Percentiles rank a stretch among this genome's conserved stretches.
Conservation (phyloP, 1,140 invertebrate species). For the Brachionus calyciflorus region DNA sequence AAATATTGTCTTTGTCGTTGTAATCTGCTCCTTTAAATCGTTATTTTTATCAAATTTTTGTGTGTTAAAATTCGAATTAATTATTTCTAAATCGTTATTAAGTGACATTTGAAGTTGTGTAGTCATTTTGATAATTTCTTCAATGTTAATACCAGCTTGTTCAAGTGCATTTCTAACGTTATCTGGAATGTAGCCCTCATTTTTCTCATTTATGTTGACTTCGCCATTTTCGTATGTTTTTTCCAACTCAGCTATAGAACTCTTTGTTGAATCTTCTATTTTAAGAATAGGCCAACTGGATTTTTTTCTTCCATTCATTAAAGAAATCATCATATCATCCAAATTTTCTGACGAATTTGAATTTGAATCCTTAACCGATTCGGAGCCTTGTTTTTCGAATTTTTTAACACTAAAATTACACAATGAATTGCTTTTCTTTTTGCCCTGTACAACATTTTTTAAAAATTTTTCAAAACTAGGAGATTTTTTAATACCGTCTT, state of each 20-base stretch:
- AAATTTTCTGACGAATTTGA: constrained; percentile 34
- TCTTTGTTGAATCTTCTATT: not conserved
- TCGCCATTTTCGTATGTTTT: not conserved
- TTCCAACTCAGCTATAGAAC: not conserved
- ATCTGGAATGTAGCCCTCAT: constrained; percentile 27
- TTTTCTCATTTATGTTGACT: not conserved
- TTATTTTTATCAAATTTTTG: not conserved
- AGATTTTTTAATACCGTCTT: constrained; percentile 14
- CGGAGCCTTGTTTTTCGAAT: not conserved
- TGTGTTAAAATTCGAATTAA: not conserved
- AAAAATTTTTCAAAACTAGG: constrained; percentile 40
- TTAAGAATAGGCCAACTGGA: constrained; percentile 28
- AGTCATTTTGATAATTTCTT: constrained; percentile 30
- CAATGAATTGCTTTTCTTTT: constrained; percentile 28
- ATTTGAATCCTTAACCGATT: not conserved
- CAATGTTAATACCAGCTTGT: constrained; percentile 42
- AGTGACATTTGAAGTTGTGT: constrained; percentile 11
- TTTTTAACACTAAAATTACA: constrained; percentile 10
- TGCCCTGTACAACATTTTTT: constrained; percentile 32
- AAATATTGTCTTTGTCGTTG: constrained; percentile 14
- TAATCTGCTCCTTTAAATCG: not conserved
- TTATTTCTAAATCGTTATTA: constrained; percentile 1
- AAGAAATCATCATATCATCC: not conserved
- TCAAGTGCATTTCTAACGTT: constrained; percentile 33
- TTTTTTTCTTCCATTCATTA: constrained; percentile 7